Conservation (phyloP, 2,888 invertebrate species). For the Agonopterix heracliana region DNA sequence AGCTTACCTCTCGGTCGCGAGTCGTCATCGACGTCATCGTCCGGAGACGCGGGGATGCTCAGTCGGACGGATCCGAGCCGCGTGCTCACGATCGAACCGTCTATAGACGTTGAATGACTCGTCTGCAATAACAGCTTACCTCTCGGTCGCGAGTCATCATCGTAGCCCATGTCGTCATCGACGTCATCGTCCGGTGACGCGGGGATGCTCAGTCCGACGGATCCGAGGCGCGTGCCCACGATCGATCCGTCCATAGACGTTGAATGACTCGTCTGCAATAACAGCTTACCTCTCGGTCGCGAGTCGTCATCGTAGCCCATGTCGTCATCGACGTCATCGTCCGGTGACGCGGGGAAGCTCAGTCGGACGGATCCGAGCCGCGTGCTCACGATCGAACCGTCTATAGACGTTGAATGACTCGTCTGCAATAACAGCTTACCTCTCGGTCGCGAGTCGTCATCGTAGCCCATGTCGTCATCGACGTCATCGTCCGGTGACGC, state of each 20-base stretch:
- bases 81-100: slow-evolving; percentile 34
- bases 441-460: too few relatives aligned
- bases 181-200: slow-evolving; percentile 51
- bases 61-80: slow-evolving; percentile 42
- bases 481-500: too few relatives aligned
- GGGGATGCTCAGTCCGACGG: slow-evolving; percentile 28
- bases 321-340: slow-evolving; percentile 56
- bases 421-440: too few relatives aligned
- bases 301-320: slow-evolving; percentile 36
- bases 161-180: slow-evolving; percentile 52
- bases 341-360: slow-evolving; percentile 29
- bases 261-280: slow-evolving; percentile 13
- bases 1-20: too few relatives aligned
- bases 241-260: slow-evolving; percentile 43
- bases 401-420: slow-evolving; percentile 44
- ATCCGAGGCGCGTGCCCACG: slow-evolving; percentile 37
- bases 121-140: too few relatives aligned
- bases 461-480: too few relatives aligned
- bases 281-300: slow-evolving; percentile 23
- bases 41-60: slow-evolving; percentile 28
- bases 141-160: slow-evolving; percentile 26
- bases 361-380: slow-evolving; percentile 42
- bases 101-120: slow-evolving; percentile 42
- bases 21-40: slow-evolving; percentile 58
- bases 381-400: slow-evolving; percentile 34